Evolutionary conservation across 2,797 vertebrate genomes (phyloP).

Genomic region (Gila robusta): DNA sequence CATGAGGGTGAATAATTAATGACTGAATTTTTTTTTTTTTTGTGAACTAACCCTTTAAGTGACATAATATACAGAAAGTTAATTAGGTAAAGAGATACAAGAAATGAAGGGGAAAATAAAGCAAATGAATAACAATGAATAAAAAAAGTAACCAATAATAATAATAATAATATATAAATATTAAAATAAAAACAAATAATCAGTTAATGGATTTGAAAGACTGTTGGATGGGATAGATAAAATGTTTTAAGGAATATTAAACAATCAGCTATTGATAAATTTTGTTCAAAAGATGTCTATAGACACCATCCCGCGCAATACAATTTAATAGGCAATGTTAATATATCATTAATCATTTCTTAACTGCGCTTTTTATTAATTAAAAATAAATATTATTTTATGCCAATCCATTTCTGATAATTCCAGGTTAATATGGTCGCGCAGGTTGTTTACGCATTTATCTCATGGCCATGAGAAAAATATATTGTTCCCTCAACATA

Average conservation of each 20-base stretch:
- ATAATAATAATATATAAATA: neutral
- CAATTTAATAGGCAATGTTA: neutral
- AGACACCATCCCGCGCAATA: neutral
- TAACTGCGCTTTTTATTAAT: neutral
- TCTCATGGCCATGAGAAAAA: neutral
- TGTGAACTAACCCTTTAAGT: too few species aligned
- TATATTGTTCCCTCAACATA: neutral
- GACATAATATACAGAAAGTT: too few species aligned
- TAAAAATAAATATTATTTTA: neutral
- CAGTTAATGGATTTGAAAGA: neutral
- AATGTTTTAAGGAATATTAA: neutral
- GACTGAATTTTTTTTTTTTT: too few species aligned
- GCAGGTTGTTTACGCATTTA: neutral
- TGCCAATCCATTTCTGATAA: neutral
- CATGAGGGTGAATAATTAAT: too few species aligned
- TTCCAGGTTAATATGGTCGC: neutral
- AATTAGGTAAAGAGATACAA: too few species aligned
- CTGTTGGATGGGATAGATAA: neutral
- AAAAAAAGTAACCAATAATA: neutral
- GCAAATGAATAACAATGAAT: neutral
- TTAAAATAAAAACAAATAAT: too few species aligned
- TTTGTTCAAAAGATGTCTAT: neutral
- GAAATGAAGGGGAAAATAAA: too few species aligned
- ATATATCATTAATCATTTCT: neutral
- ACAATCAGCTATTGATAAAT: neutral